Evolutionary conservation across 2,113 vertebrate genomes (phyloP), one percentile per base, ranked within the genome.

Genomic region (Oncorhynchus gorbuscha): DNA sequence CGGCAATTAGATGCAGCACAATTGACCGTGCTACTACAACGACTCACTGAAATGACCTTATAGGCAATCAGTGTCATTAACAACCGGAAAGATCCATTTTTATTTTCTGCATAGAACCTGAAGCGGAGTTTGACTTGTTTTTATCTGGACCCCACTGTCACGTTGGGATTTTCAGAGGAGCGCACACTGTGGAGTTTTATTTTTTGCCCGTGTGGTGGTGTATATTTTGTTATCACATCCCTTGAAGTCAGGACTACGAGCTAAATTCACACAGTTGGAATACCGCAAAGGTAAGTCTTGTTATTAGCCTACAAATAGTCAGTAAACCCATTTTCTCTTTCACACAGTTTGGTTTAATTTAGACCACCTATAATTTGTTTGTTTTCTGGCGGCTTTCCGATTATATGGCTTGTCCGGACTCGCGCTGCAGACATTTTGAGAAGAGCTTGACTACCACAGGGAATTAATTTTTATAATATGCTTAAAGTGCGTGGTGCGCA

Each of bases 11-110:
- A 89, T 84, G 87, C 84, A 88, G 84, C 83, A 81, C 77, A 82
- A 83, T 88, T 88, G 81, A 81, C 81, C 74, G 80, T 71, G 86
- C 82, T 84, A 87, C 93, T 84, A 86, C 93, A 85, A 75, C 77
- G 86, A 88, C 86, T 89, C 92, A 88, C 71, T 88, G 85, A 93
- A 89, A 89, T 93, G 88, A 86, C 75, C 87, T 85, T 78, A 76
- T 69, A 83, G 74, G 4, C 82, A 86, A 90, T 83, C 71, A 86
- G 89, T 32, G 66, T 92, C 74, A 84, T 79, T 76, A 51, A 68
- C 76, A 45, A 55, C 76, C 64, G 79, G 87, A 82, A 87, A 89
- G 84, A 78, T 83, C 67, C 74, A 16, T 64, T 69, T 55, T 51
- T 62, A 72, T 65, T 13, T 80, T 73, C 49, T 73, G 39, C 82